phyloP scores from a whole-genome alignment of 2,113 vertebrate species.

The Sceloporus undulatus region DNA sequence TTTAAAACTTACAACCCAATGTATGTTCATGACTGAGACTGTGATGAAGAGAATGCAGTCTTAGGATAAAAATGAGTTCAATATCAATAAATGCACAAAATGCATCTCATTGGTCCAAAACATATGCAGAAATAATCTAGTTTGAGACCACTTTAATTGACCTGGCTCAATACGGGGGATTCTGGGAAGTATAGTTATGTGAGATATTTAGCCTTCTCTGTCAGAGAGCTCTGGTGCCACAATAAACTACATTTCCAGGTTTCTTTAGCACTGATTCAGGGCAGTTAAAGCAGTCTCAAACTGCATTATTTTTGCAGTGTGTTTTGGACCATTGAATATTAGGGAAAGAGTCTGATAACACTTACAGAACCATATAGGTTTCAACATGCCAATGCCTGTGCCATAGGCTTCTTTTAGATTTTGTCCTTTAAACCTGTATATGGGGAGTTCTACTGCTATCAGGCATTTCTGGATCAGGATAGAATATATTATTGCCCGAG shows the following conservation, averaged over 20 bases:
- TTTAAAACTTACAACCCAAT: background rate
- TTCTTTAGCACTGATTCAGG: too few relatives aligned
- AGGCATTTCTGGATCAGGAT: background rate
- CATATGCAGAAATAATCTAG: too few relatives aligned
- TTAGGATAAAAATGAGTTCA: background rate
- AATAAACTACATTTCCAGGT: too few relatives aligned
- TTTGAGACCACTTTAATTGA: too few relatives aligned
- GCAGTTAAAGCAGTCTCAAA: too few relatives aligned
- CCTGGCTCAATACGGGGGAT: too few relatives aligned
- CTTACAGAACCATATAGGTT: background rate
- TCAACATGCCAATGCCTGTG: background rate
- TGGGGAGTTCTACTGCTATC: background rate
- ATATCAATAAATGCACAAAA: background rate
- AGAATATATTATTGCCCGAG: background rate
- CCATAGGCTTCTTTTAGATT: background rate
- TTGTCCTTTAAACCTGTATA: background rate
- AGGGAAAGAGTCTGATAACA: background rate
- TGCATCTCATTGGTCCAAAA: too few relatives aligned
- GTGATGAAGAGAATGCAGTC: background rate
- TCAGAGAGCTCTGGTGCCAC: too few relatives aligned
- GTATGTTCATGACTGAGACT: background rate
- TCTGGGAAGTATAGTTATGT: too few relatives aligned
- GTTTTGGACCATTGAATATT: too few relatives aligned
- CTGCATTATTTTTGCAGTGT: too few relatives aligned
- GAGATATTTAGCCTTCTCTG: too few relatives aligned